phyloP scores from a whole-genome alignment of 2,113 vertebrate species.

The Coturnix japonica region DNA sequence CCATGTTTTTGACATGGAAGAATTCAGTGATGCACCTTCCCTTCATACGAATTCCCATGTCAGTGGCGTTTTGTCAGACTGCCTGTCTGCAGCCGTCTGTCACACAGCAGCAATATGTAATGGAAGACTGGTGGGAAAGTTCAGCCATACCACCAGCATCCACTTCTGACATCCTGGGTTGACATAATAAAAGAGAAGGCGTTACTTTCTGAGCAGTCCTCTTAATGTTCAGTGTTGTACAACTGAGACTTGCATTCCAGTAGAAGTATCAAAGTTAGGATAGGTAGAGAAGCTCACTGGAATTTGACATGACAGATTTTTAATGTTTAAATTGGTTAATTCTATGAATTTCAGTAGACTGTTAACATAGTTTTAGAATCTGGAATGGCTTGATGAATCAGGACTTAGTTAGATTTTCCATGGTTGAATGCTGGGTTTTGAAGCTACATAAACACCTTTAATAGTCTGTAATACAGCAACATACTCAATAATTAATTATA shows the following conservation, averaged over 20 bases:
- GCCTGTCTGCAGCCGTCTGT: too few species aligned
- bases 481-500: neutral
- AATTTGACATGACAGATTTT: neutral
- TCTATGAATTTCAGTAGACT: neutral
- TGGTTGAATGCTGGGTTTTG: neutral
- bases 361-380: neutral
- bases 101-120: too few species aligned
- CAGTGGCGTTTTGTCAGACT: too few species aligned
- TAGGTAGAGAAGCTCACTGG: neutral
- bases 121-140: too few species aligned
- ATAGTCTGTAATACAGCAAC: neutral
- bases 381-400: neutral
- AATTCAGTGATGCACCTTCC: too few species aligned
- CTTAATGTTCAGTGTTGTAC: neutral
- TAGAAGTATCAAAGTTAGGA: neutral
- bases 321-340: neutral
- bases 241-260: neutral
- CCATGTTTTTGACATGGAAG: too few species aligned
- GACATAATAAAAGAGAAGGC: too few species aligned
- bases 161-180: too few species aligned
- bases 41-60: too few species aligned
- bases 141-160: too few species aligned
- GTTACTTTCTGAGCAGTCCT: too few species aligned
- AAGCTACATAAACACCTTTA: neutral
- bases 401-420: neutral